Evolutionary conservation across 2,113 vertebrate species (phyloP).

Genomic region (Aspidoscelis tigris): DNA sequence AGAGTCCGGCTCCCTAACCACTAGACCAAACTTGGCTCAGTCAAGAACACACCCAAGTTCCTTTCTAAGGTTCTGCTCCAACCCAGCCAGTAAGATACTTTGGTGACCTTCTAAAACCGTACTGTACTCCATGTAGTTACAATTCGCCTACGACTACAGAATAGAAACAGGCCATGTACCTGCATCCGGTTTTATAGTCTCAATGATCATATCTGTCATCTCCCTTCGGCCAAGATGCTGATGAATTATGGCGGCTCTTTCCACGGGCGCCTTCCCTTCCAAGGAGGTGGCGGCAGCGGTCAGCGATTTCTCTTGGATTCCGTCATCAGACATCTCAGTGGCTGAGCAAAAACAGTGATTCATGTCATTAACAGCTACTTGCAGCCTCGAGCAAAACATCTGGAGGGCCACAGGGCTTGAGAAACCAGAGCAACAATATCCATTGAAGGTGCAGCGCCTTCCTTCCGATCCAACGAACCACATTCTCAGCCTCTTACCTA

Average conservation of each 20-base stretch:
- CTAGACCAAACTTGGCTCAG: too few relatives aligned
- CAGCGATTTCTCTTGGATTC: slow-evolving; percentile 82
- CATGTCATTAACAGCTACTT: background rate
- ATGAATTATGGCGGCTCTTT: slow-evolving; percentile 86
- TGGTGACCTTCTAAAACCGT: background rate
- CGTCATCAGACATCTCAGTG: slow-evolving; percentile 87
- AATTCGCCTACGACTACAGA: background rate
- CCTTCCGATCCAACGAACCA: background rate
- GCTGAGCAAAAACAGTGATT: slow-evolving; percentile 69
- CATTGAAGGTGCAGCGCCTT: background rate
- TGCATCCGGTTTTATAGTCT: slow-evolving; percentile 85
- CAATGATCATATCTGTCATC: slow-evolving; percentile 97
- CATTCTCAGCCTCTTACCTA: background rate
- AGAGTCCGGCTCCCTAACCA: too few relatives aligned
- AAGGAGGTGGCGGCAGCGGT: slow-evolving; percentile 78
- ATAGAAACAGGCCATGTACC: slow-evolving; percentile 63
- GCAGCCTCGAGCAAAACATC: slow-evolving; percentile 26
- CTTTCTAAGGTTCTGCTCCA: background rate
- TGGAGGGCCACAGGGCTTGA: background rate
- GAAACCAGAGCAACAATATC: background rate
- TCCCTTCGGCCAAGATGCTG: slow-evolving; percentile 94
- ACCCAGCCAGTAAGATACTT: background rate
- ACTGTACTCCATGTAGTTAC: too few relatives aligned
- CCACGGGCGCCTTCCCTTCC: slow-evolving; percentile 86
- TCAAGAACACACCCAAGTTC: background rate